These are phyloP conservation scores for Tetropium fuscum DNA, from an alignment of 2,888 invertebrate genomes.

Conservation along the genomic window DNA sequence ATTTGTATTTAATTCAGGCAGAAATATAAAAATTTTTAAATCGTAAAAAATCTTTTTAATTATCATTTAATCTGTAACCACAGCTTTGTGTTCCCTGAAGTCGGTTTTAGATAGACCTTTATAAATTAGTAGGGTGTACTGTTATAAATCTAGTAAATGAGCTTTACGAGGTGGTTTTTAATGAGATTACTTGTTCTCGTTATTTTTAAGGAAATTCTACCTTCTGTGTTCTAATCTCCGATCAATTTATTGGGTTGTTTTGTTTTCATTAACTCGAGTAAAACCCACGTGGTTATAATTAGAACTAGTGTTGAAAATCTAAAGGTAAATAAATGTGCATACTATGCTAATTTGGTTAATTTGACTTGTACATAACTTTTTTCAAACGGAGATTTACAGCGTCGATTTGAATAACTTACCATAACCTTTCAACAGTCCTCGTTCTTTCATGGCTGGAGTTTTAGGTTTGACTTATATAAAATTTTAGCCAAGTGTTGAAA, in stretches of 20 bases:
- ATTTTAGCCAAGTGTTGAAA: too few relatives aligned
- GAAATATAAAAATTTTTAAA: too few relatives aligned
- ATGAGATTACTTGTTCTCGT: slow-evolving; percentile 38
- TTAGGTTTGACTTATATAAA: too few relatives aligned
- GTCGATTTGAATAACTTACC: neutral
- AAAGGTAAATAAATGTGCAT: slow-evolving; percentile 6
- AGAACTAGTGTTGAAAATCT: neutral
- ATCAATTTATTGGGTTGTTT: slow-evolving; percentile 31
- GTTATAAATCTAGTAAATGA: slow-evolving; percentile 24
- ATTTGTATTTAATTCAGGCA: too few relatives aligned
- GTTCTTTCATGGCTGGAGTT: too few relatives aligned
- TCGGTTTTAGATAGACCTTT: too few relatives aligned
- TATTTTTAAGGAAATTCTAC: slow-evolving; percentile 35
- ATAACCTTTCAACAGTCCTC: too few relatives aligned
- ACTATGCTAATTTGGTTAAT: slow-evolving; percentile 3
- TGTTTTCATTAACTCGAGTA: slow-evolving; percentile 26
- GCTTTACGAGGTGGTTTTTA: slow-evolving; percentile 31
- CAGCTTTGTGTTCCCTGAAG: too few relatives aligned
- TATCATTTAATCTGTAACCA: too few relatives aligned
- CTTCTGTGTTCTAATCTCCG: slow-evolving; percentile 33
- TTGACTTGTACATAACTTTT: slow-evolving; percentile 8
- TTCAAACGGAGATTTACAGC: slow-evolving; percentile 4
- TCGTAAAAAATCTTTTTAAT: too few relatives aligned
- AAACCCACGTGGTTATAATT: slow-evolving; percentile 13
- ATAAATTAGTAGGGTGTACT: slow-evolving; percentile 33